These are phyloP conservation scores for Zaprionus gabonicus DNA, from an alignment of 1,140 invertebrate species.

Conservation along the genomic window DNA sequence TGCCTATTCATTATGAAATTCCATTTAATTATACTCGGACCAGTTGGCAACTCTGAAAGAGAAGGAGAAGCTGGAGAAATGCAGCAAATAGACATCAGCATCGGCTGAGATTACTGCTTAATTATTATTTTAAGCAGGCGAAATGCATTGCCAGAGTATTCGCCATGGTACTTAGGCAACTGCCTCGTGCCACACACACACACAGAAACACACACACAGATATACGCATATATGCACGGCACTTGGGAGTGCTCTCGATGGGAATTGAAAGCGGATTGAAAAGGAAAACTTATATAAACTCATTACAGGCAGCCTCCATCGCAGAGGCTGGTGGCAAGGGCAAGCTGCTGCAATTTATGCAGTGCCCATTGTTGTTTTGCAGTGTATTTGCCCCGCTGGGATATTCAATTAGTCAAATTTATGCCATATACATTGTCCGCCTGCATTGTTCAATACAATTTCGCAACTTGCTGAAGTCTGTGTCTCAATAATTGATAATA, in stretches of 20 bases:
- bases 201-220: no score
- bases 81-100: conserved; percentile 22
- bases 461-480: neutral
- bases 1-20: conserved; percentile 48
- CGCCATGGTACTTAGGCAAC: neutral
- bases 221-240: neutral
- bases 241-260: neutral
- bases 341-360: neutral
- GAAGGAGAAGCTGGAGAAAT: conserved; percentile 30
- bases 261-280: neutral
- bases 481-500: neutral
- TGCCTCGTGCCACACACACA: neutral
- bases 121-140: conserved; percentile 63
- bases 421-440: neutral
- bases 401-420: conserved; percentile 25
- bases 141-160: conserved; percentile 9
- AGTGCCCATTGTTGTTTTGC: neutral
- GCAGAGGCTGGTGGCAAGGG: neutral
- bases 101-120: conserved; percentile 45
- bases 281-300: neutral
- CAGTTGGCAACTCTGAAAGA: neutral
- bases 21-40: conserved; percentile 65
- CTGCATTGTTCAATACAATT: neutral
- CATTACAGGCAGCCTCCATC: neutral
- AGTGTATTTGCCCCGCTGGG: conserved; percentile 1